Base-by-base conservation (phyloP, 2,888 invertebrate species). In the Euzophera pinguis region DNA sequence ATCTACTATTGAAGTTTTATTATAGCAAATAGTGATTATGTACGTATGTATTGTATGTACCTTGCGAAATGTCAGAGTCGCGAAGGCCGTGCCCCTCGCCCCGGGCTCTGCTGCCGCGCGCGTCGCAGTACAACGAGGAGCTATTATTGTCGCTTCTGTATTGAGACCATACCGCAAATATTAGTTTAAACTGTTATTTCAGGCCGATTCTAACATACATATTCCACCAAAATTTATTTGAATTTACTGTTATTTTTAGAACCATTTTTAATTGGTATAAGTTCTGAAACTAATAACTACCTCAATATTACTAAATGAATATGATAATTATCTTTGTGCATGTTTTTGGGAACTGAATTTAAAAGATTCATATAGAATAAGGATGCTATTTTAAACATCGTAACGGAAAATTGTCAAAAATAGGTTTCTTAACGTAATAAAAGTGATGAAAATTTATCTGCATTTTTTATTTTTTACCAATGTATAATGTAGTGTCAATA, bases 211-310 rank as follows among this genome's bases (percentile, higher is more conserved):
- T 66, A 63, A 62, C 67, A 70, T 68, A 70, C 68, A 69, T 72
- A 73, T 75, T 77, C 74, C 74, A 77, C 71, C 69, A 67, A 71
- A 75, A 71, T 72, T 81, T 72, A 69, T 80, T 84, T 80, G 67
- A 78, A 74, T 77, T 67, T 70, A 75, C 79, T 84, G 82, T 86
- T 87, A 84, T 81, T 81, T 84, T 83, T 84, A 45, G 81, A 86
- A 79, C 80, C 79, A 85, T 84, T 84, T 78, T 83, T 87, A 79
- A 88, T 90, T 88, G 88, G 88, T 88, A 84, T 90, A 89, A 89
- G 88, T 90, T 89, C 84, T 82, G 85, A 86, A 87, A 89, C 89
- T 86, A 85, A 85, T 86, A 89, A 90, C 89, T 90, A 90, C 90
- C 90, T 90, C 90, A 90, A 87, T 88, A 86, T 84, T 88, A 85